phyloP scores from a whole-genome alignment of 2,797 vertebrate genomes.

The Knipowitschia caucasica region DNA sequence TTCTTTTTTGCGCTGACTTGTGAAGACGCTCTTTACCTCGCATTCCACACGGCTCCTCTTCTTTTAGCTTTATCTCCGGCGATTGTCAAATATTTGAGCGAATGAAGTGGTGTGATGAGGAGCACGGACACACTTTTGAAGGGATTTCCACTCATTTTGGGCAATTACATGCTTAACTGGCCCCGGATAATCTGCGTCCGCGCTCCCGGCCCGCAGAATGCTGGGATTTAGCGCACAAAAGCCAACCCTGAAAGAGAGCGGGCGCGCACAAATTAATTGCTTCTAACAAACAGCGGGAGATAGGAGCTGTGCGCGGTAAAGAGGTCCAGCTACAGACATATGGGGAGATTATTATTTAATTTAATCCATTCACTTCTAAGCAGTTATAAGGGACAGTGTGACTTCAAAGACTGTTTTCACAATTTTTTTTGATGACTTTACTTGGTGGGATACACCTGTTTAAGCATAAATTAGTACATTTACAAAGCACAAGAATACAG shows the following conservation, averaged over 20 bases:
- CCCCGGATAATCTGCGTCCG: conserved; percentile 94
- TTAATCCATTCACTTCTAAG: too few species aligned
- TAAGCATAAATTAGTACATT: too few species aligned
- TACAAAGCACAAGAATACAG: too few species aligned
- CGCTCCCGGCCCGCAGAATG: conserved; percentile 80
- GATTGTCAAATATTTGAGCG: conserved; percentile 99
- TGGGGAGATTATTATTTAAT: too few species aligned
- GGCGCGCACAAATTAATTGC: conserved; percentile 99
- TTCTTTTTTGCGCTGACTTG: conserved; percentile 2
- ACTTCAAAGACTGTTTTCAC: too few species aligned
- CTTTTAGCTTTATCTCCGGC: conserved; percentile 92
- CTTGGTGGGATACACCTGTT: too few species aligned
- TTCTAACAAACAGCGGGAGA: conserved; percentile 99
- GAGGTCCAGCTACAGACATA: conserved; percentile 61
- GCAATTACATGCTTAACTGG: conserved; percentile 99
- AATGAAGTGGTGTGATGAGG: conserved; percentile 99
- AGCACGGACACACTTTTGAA: conserved; percentile 99
- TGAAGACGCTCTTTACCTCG: conserved; percentile 14
- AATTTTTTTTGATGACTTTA: too few species aligned
- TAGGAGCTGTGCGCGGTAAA: conserved; percentile 92
- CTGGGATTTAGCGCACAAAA: conserved; percentile 99
- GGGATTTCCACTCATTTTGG: conserved; percentile 99
- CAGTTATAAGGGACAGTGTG: too few species aligned
- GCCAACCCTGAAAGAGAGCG: conserved; percentile 93
- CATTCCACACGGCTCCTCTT: conserved; percentile 69